Conservation (phyloP, 2,113 vertebrate genomes). For the Salminus brasiliensis region DNA sequence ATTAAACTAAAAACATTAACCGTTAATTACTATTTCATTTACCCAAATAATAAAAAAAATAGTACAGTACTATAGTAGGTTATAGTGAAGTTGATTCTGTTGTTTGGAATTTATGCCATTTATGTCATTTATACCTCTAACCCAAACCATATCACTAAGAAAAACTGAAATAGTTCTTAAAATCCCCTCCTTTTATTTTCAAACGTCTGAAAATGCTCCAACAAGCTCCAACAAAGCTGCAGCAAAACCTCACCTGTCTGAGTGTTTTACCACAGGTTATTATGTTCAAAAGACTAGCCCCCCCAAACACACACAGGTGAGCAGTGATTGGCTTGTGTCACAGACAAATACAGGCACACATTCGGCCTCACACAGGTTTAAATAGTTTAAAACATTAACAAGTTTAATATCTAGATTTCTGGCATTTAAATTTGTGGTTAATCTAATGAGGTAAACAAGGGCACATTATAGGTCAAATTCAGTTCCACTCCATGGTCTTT, state of each 20-base stretch:
- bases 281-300: constrained; percentile 26
- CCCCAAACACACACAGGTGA: not conserved
- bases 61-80: too few species aligned
- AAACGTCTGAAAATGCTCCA: not conserved
- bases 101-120: too few species aligned
- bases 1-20: too few species aligned
- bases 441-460: not conserved
- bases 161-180: not conserved
- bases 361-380: not conserved
- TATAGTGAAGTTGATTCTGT: too few species aligned
- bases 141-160: too few species aligned
- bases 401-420: too few species aligned
- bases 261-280: constrained; percentile 3
- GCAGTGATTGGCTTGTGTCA: not conserved
- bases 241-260: not conserved
- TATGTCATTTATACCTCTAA: too few species aligned
- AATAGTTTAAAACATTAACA: not conserved
- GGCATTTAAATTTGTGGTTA: not conserved
- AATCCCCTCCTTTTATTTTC: not conserved
- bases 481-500: not conserved
- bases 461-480: not conserved
- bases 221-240: constrained; percentile 3
- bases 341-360: not conserved
- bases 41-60: too few species aligned
- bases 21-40: too few species aligned